phyloP scores from a whole-genome alignment of 2,113 vertebrate genomes.

The Circaetus gallicus region DNA sequence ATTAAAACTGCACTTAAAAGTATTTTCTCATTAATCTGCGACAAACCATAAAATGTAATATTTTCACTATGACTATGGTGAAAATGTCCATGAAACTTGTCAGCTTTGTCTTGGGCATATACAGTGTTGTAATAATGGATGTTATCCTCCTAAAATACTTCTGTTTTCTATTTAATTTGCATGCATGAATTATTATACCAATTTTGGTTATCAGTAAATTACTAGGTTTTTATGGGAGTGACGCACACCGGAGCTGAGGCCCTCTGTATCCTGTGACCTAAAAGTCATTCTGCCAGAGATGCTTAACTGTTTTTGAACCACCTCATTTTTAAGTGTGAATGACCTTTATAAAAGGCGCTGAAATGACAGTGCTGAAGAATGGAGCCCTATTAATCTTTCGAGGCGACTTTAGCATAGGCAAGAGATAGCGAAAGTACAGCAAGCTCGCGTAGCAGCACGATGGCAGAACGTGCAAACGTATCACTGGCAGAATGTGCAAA shows the following conservation, averaged over 20 bases:
- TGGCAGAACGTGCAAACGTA: background rate
- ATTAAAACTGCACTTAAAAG: constrained; percentile 38
- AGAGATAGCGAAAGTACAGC: background rate
- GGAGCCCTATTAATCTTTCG: background rate
- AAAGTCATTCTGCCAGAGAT: constrained; percentile 31
- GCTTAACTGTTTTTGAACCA: constrained; percentile 26
- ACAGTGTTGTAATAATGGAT: background rate
- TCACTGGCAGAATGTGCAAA: background rate
- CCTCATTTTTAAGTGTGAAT: background rate
- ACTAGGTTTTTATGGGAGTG: background rate
- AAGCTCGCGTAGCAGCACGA: background rate
- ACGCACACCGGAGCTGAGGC: background rate
- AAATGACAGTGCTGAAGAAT: constrained; percentile 45
- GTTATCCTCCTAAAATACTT: background rate
- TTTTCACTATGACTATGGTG: constrained; percentile 14
- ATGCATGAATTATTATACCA: background rate
- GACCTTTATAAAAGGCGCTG: constrained; percentile 31
- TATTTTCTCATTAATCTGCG: constrained; percentile 56
- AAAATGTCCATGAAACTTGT: constrained; percentile 17
- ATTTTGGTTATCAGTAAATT: constrained; percentile 1
- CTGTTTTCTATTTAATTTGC: background rate
- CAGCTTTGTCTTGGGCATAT: background rate
- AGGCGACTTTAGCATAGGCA: background rate
- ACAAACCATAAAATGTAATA: constrained; percentile 35
- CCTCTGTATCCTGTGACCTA: background rate